phyloP scores from a whole-genome alignment of 2,888 invertebrate genomes.

The Urechis unicinctus region DNA sequence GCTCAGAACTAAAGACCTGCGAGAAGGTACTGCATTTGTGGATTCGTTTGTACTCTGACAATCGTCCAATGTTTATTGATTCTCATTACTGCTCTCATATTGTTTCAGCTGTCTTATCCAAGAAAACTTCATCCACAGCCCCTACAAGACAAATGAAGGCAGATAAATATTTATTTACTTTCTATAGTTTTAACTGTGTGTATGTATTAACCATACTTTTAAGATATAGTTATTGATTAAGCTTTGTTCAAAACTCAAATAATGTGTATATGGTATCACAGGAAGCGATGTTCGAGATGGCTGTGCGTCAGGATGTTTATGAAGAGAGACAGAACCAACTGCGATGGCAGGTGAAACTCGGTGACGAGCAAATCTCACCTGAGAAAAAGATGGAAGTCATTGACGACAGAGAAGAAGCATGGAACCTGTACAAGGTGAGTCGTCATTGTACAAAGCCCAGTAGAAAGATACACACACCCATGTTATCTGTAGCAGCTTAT shows the following conservation, averaged over 20 bases:
- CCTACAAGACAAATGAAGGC: slow-evolving; percentile 47
- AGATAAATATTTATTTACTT: neutral
- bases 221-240: neutral
- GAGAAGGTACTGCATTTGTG: slow-evolving; percentile 29
- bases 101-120: slow-evolving; percentile 30
- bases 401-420: slow-evolving; percentile 28
- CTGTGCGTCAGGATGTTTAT: slow-evolving; percentile 43
- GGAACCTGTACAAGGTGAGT: slow-evolving; percentile 37
- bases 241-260: neutral
- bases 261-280: slow-evolving; percentile 1
- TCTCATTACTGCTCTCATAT: neutral
- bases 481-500: no score
- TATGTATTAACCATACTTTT: neutral
- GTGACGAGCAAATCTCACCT: slow-evolving; percentile 37
- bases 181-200: neutral
- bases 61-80: neutral
- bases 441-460: no score
- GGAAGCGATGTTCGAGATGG: slow-evolving; percentile 43
- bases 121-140: slow-evolving; percentile 25
- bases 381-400: slow-evolving; percentile 30
- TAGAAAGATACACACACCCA: no score
- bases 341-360: slow-evolving; percentile 48
- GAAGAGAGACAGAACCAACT: slow-evolving; percentile 50
- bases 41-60: neutral
- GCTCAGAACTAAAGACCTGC: slow-evolving; percentile 42